Evolutionary conservation across 2,113 vertebrate genomes (phyloP).

Genomic region (Clupea harengus): DNA sequence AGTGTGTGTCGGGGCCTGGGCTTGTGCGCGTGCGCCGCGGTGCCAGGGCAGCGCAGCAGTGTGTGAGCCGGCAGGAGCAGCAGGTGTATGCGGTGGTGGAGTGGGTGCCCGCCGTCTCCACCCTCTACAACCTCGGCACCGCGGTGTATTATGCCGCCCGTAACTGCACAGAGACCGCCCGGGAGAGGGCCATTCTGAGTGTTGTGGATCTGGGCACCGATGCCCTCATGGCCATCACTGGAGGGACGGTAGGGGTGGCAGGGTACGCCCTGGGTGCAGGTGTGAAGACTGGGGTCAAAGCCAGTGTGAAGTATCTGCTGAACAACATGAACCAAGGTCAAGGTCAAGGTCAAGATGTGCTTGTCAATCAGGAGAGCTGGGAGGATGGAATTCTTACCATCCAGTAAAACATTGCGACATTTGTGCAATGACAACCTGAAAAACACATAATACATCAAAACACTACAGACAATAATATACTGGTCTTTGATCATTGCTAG

Average conservation of each 20-base stretch:
- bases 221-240: conserved; percentile 69
- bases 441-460: not conserved
- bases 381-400: conserved; percentile 57
- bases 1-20: conserved; percentile 41
- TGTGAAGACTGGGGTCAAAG: conserved; percentile 77
- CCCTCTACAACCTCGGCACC: conserved; percentile 83
- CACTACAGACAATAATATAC: not conserved
- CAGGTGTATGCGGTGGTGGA: conserved; percentile 66
- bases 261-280: conserved; percentile 68
- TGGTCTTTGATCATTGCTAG: not conserved
- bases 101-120: conserved; percentile 77
- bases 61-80: conserved; percentile 68
- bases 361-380: conserved; percentile 69
- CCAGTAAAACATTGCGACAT: conserved; percentile 37
- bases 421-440: not conserved
- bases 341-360: conserved; percentile 45
- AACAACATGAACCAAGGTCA: conserved; percentile 60
- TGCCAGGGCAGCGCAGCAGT: conserved; percentile 47
- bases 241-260: conserved; percentile 56
- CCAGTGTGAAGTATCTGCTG: conserved; percentile 71
- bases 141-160: conserved; percentile 83
- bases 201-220: conserved; percentile 81
- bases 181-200: conserved; percentile 75
- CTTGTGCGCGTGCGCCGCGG: conserved; percentile 43
- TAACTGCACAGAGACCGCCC: conserved; percentile 75